Evolutionary conservation across 1,140 invertebrate species (phyloP).

Genomic region (Cydia splendana): DNA sequence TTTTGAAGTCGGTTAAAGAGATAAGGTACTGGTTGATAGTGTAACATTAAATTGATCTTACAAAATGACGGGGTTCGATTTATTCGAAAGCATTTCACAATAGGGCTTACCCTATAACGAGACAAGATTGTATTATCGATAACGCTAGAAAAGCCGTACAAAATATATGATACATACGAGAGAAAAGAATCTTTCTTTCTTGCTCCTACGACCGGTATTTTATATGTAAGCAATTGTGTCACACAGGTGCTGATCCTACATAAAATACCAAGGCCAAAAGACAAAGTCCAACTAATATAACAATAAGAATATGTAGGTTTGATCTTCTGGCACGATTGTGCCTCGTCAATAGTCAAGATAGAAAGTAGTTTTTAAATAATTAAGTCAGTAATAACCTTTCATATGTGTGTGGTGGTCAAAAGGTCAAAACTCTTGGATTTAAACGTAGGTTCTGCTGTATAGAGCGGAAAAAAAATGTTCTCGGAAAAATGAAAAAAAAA

Average conservation of each 20-base stretch:
- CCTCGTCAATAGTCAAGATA: no score
- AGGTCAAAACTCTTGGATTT: no score
- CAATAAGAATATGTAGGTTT: neutral
- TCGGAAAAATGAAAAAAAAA: no score
- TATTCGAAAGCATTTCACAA: neutral
- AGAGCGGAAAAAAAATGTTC: no score
- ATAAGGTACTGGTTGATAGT: no score
- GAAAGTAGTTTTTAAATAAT: no score
- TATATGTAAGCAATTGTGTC: neutral
- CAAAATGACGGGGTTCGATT: neutral
- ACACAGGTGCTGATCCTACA: neutral
- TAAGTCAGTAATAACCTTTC: no score
- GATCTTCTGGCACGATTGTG: no score
- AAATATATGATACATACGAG: neutral
- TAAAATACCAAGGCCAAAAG: neutral
- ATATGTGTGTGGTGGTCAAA: no score
- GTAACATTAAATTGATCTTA: neutral
- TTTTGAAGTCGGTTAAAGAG: no score
- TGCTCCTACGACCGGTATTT: neutral
- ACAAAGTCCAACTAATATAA: neutral
- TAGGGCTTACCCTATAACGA: constrained; percentile 11
- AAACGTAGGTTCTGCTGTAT: no score
- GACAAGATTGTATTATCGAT: constrained; percentile 1
- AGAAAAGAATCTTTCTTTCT: neutral
- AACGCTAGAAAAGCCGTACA: neutral